Evolutionary conservation across 2,888 invertebrate genomes (phyloP).

Genomic region (Parapristionchus giblindavisi): DNA sequence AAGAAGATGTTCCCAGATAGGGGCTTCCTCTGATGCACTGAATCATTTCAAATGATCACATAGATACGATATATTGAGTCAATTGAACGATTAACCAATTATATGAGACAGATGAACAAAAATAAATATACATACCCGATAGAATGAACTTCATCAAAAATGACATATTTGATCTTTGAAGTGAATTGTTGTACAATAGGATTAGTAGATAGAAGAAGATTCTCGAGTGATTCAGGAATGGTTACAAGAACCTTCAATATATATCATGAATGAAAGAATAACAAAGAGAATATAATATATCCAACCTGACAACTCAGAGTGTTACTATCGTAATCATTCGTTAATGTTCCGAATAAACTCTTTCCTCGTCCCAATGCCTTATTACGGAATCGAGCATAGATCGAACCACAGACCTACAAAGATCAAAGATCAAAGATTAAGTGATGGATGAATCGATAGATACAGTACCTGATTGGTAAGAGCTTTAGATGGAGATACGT

Average conservation of each 20-base stretch:
- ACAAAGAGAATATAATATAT: background rate
- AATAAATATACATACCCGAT: slow-evolving; percentile 51
- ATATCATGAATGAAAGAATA: background rate
- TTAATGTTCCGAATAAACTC: slow-evolving; percentile 69
- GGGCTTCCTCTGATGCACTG: slow-evolving; percentile 61
- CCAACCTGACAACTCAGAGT: slow-evolving; percentile 62
- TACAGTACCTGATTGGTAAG: slow-evolving; percentile 65
- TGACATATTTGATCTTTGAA: slow-evolving; percentile 65
- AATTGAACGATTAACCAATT: background rate
- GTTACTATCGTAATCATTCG: slow-evolving; percentile 61
- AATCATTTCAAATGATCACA: slow-evolving; percentile 34
- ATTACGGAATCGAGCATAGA: slow-evolving; percentile 69
- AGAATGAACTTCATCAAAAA: slow-evolving; percentile 68
- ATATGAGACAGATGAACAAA: background rate
- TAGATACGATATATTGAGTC: slow-evolving; percentile 1
- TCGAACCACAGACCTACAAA: slow-evolving; percentile 65
- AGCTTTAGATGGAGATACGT: slow-evolving; percentile 70
- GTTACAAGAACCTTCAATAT: slow-evolving; percentile 60
- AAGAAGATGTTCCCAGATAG: slow-evolving; percentile 68
- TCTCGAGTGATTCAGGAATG: slow-evolving; percentile 65
- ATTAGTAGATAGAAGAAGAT: slow-evolving; percentile 62
- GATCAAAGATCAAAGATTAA: background rate
- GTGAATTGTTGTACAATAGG: slow-evolving; percentile 63
- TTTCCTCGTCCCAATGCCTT: slow-evolving; percentile 67
- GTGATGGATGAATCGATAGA: background rate